Conservation (phyloP, 2,888 invertebrate genomes). For the Drosophila phalerata region DNA sequence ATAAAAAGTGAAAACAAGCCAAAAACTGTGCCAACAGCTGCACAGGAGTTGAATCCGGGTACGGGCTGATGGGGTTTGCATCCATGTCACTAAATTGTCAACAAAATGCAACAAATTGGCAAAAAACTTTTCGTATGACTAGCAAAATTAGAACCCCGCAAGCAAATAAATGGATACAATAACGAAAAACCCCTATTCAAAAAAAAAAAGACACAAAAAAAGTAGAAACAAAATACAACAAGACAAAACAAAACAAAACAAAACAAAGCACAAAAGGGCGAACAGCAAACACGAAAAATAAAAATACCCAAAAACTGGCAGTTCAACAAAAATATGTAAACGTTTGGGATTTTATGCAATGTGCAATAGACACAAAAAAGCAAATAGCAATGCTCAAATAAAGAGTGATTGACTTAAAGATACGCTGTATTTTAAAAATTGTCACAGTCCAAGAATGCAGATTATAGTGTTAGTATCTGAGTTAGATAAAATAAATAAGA, state of each 20-base stretch:
- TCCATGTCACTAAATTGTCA: constrained; percentile 70
- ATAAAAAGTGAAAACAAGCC: constrained; percentile 48
- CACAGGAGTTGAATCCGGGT: constrained; percentile 17
- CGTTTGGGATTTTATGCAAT: constrained; percentile 67
- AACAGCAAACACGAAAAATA: constrained; percentile 6
- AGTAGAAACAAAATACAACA: constrained; percentile 30
- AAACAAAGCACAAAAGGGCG: constrained; percentile 22
- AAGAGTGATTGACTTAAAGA: not conserved
- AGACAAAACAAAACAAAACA: constrained; percentile 24
- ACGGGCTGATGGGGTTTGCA: constrained; percentile 20
- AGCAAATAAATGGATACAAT: constrained; percentile 63
- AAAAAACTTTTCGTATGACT: constrained; percentile 69
- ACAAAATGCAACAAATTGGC: constrained; percentile 72
- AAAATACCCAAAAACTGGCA: constrained; percentile 34
- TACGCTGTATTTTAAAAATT: not conserved
- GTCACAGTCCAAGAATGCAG: not conserved
- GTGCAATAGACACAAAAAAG: constrained; percentile 48
- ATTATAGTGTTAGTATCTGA: not conserved
- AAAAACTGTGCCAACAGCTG: constrained; percentile 48
- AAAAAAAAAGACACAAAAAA: not conserved
- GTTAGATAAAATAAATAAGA: not conserved
- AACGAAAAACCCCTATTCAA: constrained; percentile 20
- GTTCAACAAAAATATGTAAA: constrained; percentile 63
- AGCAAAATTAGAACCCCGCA: constrained; percentile 67
- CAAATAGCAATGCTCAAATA: not conserved